phyloP scores from a whole-genome alignment of 2,888 invertebrate species.

The Nemotelus nigrinus region DNA sequence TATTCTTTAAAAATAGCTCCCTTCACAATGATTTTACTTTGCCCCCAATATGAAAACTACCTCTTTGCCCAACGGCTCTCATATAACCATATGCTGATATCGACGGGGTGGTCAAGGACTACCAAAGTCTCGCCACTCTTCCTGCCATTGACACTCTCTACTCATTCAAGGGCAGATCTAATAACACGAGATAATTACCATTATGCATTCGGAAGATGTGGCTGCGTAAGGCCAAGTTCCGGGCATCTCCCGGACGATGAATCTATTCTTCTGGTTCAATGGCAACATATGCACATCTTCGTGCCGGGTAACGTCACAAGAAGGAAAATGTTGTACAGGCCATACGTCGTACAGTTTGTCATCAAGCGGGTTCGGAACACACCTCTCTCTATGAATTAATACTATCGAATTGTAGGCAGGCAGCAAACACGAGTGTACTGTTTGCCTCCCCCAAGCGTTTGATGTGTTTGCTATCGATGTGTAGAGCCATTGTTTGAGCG shows the following conservation, averaged over 20 bases:
- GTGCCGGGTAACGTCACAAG: background rate
- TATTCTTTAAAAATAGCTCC: too few species aligned
- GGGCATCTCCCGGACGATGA: background rate
- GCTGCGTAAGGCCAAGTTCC: constrained; percentile 22
- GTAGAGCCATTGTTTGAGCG: constrained; percentile 2
- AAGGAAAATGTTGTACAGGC: background rate
- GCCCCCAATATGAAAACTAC: too few species aligned
- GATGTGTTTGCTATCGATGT: background rate
- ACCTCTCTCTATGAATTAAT: constrained; percentile 3
- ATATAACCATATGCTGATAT: too few species aligned
- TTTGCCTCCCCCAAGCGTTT: background rate
- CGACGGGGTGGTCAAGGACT: too few species aligned
- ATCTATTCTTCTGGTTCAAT: constrained; percentile 32
- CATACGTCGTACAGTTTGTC: background rate
- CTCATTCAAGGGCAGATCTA: background rate
- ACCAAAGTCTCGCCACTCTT: background rate
- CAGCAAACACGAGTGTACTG: background rate
- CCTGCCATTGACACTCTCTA: constrained; percentile 16
- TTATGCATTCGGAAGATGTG: constrained; percentile 23
- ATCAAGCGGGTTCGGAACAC: constrained; percentile 26
- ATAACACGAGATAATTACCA: constrained; percentile 37
- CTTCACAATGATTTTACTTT: too few species aligned
- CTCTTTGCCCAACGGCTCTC: too few species aligned
- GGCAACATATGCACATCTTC: constrained; percentile 14
- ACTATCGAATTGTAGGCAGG: constrained; percentile 6